These are phyloP conservation scores for Scaptomyza tumidula DNA, from an alignment of 2,888 invertebrate species.

Conservation along the genomic window DNA sequence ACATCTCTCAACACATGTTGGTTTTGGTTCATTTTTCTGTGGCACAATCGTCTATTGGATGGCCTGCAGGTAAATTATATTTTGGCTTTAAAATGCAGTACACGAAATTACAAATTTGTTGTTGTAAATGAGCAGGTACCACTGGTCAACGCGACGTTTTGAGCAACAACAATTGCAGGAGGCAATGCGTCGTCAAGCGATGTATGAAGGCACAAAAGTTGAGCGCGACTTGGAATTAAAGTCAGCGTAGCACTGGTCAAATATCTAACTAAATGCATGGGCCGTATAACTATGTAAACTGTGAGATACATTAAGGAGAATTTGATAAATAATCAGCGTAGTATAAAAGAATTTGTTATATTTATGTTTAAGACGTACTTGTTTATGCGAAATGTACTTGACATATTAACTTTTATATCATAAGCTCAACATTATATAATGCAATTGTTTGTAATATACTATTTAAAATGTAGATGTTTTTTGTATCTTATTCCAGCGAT, in stretches of 20 bases:
- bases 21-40: constrained; percentile 88
- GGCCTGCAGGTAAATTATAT: constrained; percentile 85
- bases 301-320: constrained; percentile 3
- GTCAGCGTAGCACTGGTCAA: constrained; percentile 61
- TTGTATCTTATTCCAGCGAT: constrained; percentile 16
- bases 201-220: constrained; percentile 87
- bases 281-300: background rate
- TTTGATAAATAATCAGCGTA: constrained; percentile 11
- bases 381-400: background rate
- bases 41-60: constrained; percentile 90
- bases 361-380: background rate
- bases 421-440: constrained; percentile 6
- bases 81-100: background rate
- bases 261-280: background rate
- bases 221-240: constrained; percentile 83
- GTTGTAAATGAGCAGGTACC: constrained; percentile 85
- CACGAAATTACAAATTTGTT: background rate
- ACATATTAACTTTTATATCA: background rate
- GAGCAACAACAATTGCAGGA: constrained; percentile 87
- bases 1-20: constrained; percentile 87
- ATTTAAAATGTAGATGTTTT: constrained; percentile 1
- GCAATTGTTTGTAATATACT: background rate
- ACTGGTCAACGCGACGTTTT: constrained; percentile 88
- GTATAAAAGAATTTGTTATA: background rate
- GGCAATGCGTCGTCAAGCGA: constrained; percentile 87